phyloP scores from a whole-genome alignment of 2,797 vertebrate species.

The Prionace glauca region DNA sequence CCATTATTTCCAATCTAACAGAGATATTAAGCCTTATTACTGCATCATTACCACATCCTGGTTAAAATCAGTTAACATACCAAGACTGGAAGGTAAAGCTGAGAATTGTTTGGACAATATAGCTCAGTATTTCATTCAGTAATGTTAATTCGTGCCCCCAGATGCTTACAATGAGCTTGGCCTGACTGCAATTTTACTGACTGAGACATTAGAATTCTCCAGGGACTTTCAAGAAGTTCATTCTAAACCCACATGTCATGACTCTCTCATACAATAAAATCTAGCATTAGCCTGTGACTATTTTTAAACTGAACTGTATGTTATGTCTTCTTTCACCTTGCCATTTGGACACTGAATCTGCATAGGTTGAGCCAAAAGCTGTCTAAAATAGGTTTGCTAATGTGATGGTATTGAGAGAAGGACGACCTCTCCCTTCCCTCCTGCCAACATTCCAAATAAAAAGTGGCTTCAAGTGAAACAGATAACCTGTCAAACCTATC shows the following conservation, averaged over 20 bases:
- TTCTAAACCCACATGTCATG: neutral
- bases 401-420: neutral
- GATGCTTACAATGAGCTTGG: neutral
- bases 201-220: neutral
- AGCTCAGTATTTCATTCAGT: neutral
- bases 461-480: slow-evolving; percentile 54
- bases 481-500: slow-evolving; percentile 51
- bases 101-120: neutral
- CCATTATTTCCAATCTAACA: neutral
- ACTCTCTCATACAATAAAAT: neutral
- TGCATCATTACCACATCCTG: neutral
- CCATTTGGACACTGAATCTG: neutral
- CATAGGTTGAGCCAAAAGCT: neutral
- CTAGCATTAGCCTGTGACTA: neutral
- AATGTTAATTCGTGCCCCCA: neutral
- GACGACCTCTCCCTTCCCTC: slow-evolving; percentile 48
- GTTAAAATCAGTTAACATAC: neutral
- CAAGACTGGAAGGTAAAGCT: neutral
- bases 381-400: neutral
- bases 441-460: neutral
- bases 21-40: neutral
- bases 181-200: neutral
- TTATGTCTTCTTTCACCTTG: slow-evolving; percentile 27
- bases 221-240: neutral
- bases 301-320: slow-evolving; percentile 21